These are phyloP conservation scores for Promerops cafer DNA, from an alignment of 2,113 vertebrate species.

Conservation along the genomic window DNA sequence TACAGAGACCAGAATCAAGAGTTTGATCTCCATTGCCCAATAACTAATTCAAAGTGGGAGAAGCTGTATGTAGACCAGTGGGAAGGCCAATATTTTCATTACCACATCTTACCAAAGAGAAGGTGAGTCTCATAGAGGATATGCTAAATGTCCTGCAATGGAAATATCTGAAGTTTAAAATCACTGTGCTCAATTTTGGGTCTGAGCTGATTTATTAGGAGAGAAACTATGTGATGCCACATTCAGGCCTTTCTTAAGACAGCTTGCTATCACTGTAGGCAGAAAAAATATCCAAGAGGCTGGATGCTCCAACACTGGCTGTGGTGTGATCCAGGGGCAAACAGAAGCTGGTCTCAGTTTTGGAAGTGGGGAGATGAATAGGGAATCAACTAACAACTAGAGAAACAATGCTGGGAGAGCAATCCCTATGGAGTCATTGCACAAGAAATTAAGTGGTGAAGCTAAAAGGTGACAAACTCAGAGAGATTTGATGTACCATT, in stretches of 20 bases:
- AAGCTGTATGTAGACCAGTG: neutral
- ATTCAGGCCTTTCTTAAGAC: neutral
- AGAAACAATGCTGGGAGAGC: neutral
- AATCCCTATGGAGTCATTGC: neutral
- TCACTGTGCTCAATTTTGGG: neutral
- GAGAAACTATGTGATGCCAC: neutral
- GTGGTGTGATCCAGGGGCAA: neutral
- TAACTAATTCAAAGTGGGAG: neutral
- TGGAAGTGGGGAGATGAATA: neutral
- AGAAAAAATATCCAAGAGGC: neutral
- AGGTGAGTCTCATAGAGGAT: neutral
- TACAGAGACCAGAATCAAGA: neutral
- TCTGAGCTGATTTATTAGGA: neutral
- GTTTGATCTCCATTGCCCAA: neutral
- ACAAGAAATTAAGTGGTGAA: neutral
- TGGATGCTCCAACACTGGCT: neutral
- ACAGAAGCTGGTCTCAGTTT: neutral
- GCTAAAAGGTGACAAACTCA: neutral
- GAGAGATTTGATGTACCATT: neutral
- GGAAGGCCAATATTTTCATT: neutral
- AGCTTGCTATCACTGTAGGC: neutral
- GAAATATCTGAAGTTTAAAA: neutral
- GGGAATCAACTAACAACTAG: neutral
- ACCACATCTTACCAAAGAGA: neutral
- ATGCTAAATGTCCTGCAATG: neutral